phyloP scores from a whole-genome alignment of 2,113 vertebrate genomes.

The Pantherophis guttatus region DNA sequence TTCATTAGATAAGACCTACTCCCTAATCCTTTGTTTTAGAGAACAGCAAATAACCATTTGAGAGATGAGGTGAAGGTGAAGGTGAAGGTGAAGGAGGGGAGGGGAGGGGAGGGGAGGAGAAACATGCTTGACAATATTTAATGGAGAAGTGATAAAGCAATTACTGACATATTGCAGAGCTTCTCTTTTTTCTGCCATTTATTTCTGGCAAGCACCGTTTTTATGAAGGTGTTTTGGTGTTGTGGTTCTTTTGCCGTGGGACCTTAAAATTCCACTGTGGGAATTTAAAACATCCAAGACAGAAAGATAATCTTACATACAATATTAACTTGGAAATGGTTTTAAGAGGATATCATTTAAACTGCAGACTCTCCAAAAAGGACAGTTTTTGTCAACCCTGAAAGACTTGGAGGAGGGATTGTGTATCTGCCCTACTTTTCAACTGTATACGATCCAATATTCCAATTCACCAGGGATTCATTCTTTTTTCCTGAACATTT shows the following conservation, averaged over 20 bases:
- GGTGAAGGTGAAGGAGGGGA: no score
- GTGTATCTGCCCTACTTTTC: slow-evolving; percentile 7
- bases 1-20: neutral
- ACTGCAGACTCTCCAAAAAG: slow-evolving; percentile 11
- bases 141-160: neutral
- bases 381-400: slow-evolving; percentile 26
- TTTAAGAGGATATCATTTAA: neutral
- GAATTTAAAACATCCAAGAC: neutral
- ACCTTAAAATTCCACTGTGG: slow-evolving; percentile 7
- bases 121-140: neutral
- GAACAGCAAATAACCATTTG: neutral
- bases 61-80: neutral
- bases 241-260: slow-evolving; percentile 8
- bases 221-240: neutral
- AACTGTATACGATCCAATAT: slow-evolving; percentile 13
- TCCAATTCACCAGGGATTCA: neutral
- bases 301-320: neutral
- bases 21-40: neutral
- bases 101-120: neutral
- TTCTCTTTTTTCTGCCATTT: neutral
- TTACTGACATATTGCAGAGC: neutral
- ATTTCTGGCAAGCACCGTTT: slow-evolving; percentile 17
- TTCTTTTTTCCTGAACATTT: neutral
- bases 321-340: neutral
- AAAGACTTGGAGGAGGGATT: slow-evolving; percentile 23